Percentiles rank a stretch among this genome's conserved stretches.
phyloP scores from a whole-genome alignment of 2,888 invertebrate genomes.

The Thalpophila matura region DNA sequence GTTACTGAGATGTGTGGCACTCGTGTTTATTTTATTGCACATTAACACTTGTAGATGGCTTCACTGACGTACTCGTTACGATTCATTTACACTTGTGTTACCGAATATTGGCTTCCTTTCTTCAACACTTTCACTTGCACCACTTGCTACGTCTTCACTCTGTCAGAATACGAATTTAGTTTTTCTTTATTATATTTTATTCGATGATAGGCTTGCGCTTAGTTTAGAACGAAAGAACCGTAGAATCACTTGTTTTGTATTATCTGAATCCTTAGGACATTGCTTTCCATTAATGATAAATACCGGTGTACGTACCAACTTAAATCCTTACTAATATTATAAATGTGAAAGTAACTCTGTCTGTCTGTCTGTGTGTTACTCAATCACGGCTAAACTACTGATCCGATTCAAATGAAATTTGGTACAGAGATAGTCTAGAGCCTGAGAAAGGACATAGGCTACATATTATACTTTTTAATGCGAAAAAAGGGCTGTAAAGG shows the following conservation, averaged over 20 bases:
- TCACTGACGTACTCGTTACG: conserved; percentile 31
- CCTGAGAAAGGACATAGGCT: too few relatives aligned
- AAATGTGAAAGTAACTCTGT: too few relatives aligned
- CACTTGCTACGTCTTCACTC: conserved; percentile 17
- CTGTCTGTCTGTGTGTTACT: too few relatives aligned
- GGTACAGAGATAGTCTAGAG: too few relatives aligned
- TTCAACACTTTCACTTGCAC: conserved; percentile 51
- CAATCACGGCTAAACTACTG: too few relatives aligned
- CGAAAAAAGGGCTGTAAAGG: too few relatives aligned
- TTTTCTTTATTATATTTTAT: too few relatives aligned
- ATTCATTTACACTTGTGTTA: conserved; percentile 46
- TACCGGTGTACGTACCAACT: not conserved
- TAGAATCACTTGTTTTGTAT: not conserved
- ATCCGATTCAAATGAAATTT: too few relatives aligned
- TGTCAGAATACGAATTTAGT: conserved; percentile 23
- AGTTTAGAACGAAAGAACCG: not conserved
- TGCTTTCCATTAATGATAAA: not conserved
- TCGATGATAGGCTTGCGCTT: too few relatives aligned
- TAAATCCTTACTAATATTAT: too few relatives aligned
- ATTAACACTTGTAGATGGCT: conserved; percentile 57
- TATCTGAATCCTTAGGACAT: not conserved
- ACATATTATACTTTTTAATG: too few relatives aligned
- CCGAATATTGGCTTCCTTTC: conserved; percentile 44
- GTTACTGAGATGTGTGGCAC: conserved; percentile 68
- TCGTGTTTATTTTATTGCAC: conserved; percentile 73